Conservation (phyloP, 64 coral and sea anemone species). For the Trachythela sp. region DNA sequence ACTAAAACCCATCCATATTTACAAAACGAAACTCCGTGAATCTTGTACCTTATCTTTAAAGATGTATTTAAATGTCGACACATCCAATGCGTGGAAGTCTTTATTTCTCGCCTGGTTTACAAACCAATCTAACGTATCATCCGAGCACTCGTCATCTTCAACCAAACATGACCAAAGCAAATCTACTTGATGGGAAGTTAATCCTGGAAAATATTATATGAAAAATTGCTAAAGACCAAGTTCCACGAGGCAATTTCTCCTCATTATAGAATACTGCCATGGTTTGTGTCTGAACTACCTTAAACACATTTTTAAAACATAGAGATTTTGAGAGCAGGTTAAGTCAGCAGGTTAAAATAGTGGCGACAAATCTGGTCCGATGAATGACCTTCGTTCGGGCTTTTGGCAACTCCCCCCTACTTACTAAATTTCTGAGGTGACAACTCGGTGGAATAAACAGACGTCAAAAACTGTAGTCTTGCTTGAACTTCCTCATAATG, state of each 20-base stretch:
- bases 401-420: too few relatives aligned
- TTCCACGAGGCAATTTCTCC: too few relatives aligned
- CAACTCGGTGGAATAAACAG: conserved; percentile 86
- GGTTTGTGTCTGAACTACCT: too few relatives aligned
- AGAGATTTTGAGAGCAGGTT: too few relatives aligned
- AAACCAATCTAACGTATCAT: conserved; percentile 95
- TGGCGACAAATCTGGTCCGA: too few relatives aligned
- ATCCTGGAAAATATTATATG: conserved; percentile 35
- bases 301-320: too few relatives aligned
- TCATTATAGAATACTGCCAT: too few relatives aligned
- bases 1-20: not conserved
- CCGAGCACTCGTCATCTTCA: conserved; percentile 61
- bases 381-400: too few relatives aligned
- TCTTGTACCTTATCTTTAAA: conserved; percentile 76
- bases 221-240: not conserved
- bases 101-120: conserved; percentile 93
- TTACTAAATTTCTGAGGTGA: conserved; percentile 90
- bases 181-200: conserved; percentile 80
- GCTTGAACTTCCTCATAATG: conserved; percentile 87
- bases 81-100: conserved; percentile 83
- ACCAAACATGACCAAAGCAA: conserved; percentile 79
- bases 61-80: conserved; percentile 76
- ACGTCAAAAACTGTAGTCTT: conserved; percentile 83
- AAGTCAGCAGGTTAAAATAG: too few relatives aligned
- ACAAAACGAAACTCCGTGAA: not conserved